Base-by-base conservation (phyloP, 2,888 invertebrate genomes). In the Tachina grossa region DNA sequence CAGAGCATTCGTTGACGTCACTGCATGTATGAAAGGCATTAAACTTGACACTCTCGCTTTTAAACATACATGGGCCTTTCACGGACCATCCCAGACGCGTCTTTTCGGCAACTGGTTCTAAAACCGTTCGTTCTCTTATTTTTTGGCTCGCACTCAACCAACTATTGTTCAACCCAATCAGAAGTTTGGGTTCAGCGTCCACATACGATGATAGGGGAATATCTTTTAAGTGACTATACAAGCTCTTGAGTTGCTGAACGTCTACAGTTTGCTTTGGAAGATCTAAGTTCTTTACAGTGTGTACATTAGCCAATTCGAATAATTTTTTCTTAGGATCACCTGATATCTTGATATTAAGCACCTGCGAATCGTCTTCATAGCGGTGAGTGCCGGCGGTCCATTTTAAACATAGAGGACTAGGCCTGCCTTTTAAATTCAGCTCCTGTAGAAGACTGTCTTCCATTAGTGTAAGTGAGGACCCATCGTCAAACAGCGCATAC, bases 401-500 rank as follows among this genome's bases (percentile, higher is more conserved):
- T 55, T 69, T 81, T 11, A 87, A 53, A 22, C 85, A 85, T 22
- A 87, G 39, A 5, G 83, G 77, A 16, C 80, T 66, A 1, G 51
- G 51, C 14, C 57, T 63, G 14, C 87, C 88, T 9, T 74, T 71
- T 13, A 81, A 19, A 5, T 80, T 55, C 11, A 87, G 59, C 2
- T 69, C 76, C 5, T 39, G 31, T 8, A 69, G 81, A 9, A 87
- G 65, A 9, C 79, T 76, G 9, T 49, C 49, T 13, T 83, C 83
- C 59, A 83, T 86, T 9, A 83, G 55, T 9, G 79, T 82, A 9
- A 82, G 71, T 11, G 83, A 83, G 2, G 84, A 80, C 10, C 83
- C 84, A 49, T 87, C 83, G 16, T 87, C 84, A 19, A 83, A 77
- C 14, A 83, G 86, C 2, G 85, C 87, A 39, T 71, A 88, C 5